Percentiles rank a stretch among this genome's conserved stretches.
Evolutionary conservation across 2,113 vertebrate species (phyloP).

Genomic region (Erpornis zantholeuca): DNA sequence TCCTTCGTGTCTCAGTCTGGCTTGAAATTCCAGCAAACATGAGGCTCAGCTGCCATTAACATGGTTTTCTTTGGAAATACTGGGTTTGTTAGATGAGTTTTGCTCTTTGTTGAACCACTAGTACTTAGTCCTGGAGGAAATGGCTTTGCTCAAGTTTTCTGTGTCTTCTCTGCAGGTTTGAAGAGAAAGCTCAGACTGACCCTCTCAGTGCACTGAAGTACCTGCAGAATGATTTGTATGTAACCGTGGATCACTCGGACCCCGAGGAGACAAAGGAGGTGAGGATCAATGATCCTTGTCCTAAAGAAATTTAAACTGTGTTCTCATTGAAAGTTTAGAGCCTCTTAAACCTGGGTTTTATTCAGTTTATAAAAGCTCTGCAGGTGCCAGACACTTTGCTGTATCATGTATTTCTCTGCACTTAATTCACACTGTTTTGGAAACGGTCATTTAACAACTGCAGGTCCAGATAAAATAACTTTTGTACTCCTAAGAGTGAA

Average conservation of each 20-base stretch:
- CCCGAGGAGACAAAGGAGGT: slow-evolving; percentile 98
- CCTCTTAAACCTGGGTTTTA: background rate
- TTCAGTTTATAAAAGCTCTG: background rate
- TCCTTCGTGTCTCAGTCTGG: background rate
- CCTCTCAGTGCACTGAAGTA: slow-evolving; percentile 95
- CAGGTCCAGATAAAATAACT: slow-evolving; percentile 11
- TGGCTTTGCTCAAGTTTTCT: background rate
- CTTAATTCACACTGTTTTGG: background rate
- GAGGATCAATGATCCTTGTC: background rate
- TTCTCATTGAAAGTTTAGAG: background rate
- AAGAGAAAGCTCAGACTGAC: slow-evolving; percentile 95
- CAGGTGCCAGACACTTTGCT: background rate
- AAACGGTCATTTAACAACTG: background rate
- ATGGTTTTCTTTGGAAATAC: background rate
- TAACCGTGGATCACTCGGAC: slow-evolving; percentile 97
- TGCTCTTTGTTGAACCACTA: background rate
- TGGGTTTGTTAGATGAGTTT: background rate
- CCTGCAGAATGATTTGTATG: slow-evolving; percentile 94
- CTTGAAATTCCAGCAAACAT: background rate
- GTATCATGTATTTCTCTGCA: background rate
- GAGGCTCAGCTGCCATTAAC: background rate
- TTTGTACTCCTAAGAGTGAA: background rate
- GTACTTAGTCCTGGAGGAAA: background rate
- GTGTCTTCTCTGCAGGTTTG: slow-evolving; percentile 82
- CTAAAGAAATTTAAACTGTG: background rate